Conservation (phyloP, 2,888 invertebrate species). For the Drosophila putrida region DNA sequence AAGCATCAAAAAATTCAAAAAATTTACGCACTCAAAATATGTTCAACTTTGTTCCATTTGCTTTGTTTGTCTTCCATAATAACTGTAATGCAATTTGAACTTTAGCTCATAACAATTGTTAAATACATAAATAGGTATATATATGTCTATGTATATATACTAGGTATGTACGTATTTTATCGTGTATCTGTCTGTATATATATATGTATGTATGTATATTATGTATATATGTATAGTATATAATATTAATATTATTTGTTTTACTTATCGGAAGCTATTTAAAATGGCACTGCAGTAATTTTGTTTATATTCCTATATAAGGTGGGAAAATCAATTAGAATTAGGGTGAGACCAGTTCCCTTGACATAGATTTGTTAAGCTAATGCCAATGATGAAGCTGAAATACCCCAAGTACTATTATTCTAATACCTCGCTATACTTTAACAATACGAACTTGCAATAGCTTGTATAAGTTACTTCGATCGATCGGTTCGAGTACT, state of each 20-base stretch:
- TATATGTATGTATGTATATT: conserved; percentile 45
- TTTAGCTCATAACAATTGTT: conserved; percentile 74
- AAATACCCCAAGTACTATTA: conserved; percentile 44
- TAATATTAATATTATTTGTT: conserved; percentile 23
- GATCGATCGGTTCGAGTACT: conserved; percentile 20
- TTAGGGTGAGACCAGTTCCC: conserved; percentile 50
- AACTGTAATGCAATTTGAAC: conserved; percentile 76
- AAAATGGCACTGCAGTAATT: conserved; percentile 85
- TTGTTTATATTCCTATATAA: conserved; percentile 81
- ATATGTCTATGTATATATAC: conserved; percentile 45
- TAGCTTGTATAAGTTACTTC: conserved; percentile 40
- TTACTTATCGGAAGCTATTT: conserved; percentile 83
- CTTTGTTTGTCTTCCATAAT: conserved; percentile 41
- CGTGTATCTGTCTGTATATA: conserved; percentile 44
- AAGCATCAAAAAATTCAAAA: conserved; percentile 77
- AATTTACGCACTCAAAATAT: conserved; percentile 69
- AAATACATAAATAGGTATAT: conserved; percentile 65
- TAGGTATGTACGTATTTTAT: conserved; percentile 47
- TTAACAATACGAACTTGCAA: conserved; percentile 49
- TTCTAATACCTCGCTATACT: conserved; percentile 39
- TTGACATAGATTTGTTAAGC: conserved; percentile 27
- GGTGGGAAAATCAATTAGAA: conserved; percentile 85
- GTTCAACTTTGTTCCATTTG: conserved; percentile 77
- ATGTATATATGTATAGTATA: conserved; percentile 39
- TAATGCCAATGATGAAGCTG: conserved; percentile 42